Evolutionary conservation across 2,888 invertebrate genomes (phyloP), one percentile per base, ranked within the genome.

Genomic region (Drosophila stalkeri): DNA sequence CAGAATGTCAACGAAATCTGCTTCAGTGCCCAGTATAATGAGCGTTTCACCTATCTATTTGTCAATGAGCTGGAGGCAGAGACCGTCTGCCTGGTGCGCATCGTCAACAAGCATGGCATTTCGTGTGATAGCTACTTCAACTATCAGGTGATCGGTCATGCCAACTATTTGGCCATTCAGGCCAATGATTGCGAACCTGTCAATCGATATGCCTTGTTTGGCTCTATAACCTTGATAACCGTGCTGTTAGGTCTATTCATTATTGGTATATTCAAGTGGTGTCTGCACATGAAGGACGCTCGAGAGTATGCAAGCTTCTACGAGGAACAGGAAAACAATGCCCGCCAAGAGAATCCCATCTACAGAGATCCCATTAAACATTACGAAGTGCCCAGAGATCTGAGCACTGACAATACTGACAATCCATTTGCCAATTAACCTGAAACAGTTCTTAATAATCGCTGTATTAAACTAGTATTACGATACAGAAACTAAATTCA

Each of bases 311-410:
- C 94, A 0, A 94, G 93, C 64, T 95, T 95, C 71, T 91, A 93
- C 41, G 94, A 94, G 80, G 93, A 94, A 49, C 72, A 72, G 44
- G 52, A 43, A 0, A 80, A 64, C 0, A 59, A 52, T 20, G 63
- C 75, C 12, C 63, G 75, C 5, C 86, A 87, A 62, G 85, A 82
- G 43, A 87, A 87, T 69, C 96, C 96, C 0, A 84, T 96, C 68
- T 96, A 95, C 78, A 94, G 94, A 76, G 94, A 95, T n/a, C 95
- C 95, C 2, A 93, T 94, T 18, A 93, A 94, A 0, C 92, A 93
- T 62, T 95, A 95, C 78, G 92, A 92, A 70, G 93, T 95, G 69
- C 95, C 95, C 5, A 67, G 69, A 8, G 71, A 64, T 0, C 35
- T 90, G 27, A 89, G 82, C n/a, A 44, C 7, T 0, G 77, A 84